Evolutionary conservation across 2,888 invertebrate species (phyloP).

Genomic region (Seira ritae): DNA sequence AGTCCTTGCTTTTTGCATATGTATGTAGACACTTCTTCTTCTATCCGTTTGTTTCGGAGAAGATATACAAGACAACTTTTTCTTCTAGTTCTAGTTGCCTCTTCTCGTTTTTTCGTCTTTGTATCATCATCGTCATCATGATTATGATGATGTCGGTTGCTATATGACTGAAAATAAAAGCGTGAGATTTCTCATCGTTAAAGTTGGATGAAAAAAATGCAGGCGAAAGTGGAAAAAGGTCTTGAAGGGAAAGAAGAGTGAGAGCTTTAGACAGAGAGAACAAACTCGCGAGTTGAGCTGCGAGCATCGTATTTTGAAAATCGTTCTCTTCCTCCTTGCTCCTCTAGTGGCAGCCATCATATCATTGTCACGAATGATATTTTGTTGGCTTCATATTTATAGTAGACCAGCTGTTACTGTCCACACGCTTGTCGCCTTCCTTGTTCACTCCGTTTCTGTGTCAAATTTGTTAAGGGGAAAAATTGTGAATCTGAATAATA

Average conservation of each 20-base stretch:
- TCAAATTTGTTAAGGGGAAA: slow-evolving; percentile 4
- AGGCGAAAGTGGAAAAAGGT: background rate
- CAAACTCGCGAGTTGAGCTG: background rate
- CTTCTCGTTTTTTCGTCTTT: background rate
- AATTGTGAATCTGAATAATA: slow-evolving; percentile 13
- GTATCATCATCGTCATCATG: background rate
- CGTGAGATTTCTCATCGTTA: slow-evolving; percentile 13
- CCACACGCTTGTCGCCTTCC: slow-evolving; percentile 23
- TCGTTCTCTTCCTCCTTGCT: background rate
- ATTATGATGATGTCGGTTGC: background rate
- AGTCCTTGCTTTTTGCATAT: background rate
- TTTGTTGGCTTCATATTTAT: slow-evolving; percentile 21
- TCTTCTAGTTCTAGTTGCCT: background rate
- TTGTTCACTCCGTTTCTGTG: slow-evolving; percentile 4
- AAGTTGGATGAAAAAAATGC: background rate
- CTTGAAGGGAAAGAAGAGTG: background rate
- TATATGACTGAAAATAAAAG: background rate
- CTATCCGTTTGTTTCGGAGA: background rate
- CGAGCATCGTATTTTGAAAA: background rate
- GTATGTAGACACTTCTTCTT: background rate
- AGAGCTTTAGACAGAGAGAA: background rate
- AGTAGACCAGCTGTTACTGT: slow-evolving; percentile 18
- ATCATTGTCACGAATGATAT: slow-evolving; percentile 16
- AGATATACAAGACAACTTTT: background rate
- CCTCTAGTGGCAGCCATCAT: background rate